Conservation (phyloP, 2,888 invertebrate genomes). For the Melanostoma scalare region DNA sequence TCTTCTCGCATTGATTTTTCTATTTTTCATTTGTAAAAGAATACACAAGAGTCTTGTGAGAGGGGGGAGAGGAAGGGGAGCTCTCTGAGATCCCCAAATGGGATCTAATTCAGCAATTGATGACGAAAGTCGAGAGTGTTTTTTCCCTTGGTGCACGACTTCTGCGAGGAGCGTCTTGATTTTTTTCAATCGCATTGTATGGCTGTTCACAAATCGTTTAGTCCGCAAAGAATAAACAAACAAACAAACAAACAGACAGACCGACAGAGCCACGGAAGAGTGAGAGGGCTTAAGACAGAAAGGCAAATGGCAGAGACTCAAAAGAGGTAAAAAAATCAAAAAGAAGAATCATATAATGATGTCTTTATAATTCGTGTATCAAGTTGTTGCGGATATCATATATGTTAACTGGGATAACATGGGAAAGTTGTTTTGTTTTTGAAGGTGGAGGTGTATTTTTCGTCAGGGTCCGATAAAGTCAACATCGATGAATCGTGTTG, state of each 20-base stretch:
- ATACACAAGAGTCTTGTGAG: constrained; percentile 9
- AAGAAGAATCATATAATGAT: constrained; percentile 64
- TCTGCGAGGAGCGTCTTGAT: constrained; percentile 54
- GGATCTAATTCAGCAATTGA: constrained; percentile 72
- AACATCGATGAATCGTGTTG: constrained; percentile 64
- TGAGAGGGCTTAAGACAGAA: constrained; percentile 7
- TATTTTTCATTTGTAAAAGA: constrained; percentile 19
- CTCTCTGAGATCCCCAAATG: constrained; percentile 45
- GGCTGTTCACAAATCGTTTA: constrained; percentile 67
- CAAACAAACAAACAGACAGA: constrained; percentile 20
- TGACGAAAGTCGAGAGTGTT: constrained; percentile 73
- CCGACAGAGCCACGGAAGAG: constrained; percentile 19
- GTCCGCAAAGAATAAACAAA: constrained; percentile 50
- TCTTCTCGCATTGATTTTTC: constrained; percentile 65
- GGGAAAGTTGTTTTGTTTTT: constrained; percentile 50
- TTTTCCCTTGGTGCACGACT: constrained; percentile 67
- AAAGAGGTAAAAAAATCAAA: constrained; percentile 18
- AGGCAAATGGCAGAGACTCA: no score
- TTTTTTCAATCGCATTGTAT: constrained; percentile 1
- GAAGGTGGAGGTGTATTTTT: constrained; percentile 27
- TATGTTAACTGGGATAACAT: constrained; percentile 61
- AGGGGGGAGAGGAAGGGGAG: not conserved
- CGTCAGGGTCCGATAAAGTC: constrained; percentile 65
- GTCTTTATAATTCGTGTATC: constrained; percentile 73
- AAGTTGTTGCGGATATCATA: constrained; percentile 68